Percentiles rank a stretch among this genome's conserved stretches.
These are phyloP conservation scores for Ganaspis brasiliensis DNA, from an alignment of 2,888 invertebrate genomes.

Conservation along the genomic window DNA sequence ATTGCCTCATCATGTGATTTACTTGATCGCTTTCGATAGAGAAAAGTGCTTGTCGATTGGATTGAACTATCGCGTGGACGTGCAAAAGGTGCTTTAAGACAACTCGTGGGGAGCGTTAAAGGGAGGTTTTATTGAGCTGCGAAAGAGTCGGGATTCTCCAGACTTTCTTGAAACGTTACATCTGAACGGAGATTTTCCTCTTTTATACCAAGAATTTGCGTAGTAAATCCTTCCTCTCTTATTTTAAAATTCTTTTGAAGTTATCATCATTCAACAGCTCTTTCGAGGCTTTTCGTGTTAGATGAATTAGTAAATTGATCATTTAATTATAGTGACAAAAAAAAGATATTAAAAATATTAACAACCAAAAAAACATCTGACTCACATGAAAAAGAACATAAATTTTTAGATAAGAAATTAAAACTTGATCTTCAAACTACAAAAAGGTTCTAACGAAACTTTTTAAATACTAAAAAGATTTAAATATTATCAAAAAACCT, in stretches of 20 bases:
- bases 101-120: neutral
- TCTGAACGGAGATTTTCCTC: neutral
- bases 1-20: constrained; percentile 14
- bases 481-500: no score
- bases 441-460: no score
- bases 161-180: constrained; percentile 1
- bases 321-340: no score
- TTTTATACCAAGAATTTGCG: constrained; percentile 14
- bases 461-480: no score
- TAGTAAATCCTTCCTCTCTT: neutral
- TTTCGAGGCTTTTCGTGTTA: neutral
- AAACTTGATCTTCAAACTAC: no score
- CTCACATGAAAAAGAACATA: no score
- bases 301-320: no score
- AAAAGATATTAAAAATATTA: no score
- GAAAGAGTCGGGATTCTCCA: neutral
- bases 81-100: constrained; percentile 16
- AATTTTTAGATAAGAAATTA: no score
- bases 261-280: neutral
- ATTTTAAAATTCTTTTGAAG: neutral
- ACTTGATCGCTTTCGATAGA: neutral
- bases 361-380: no score
- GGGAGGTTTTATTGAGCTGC: constrained; percentile 20
- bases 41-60: constrained; percentile 10
- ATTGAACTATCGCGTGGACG: constrained; percentile 18